Base-by-base conservation (phyloP, 2,113 vertebrate species). In the Prionailurus bengalensis region DNA sequence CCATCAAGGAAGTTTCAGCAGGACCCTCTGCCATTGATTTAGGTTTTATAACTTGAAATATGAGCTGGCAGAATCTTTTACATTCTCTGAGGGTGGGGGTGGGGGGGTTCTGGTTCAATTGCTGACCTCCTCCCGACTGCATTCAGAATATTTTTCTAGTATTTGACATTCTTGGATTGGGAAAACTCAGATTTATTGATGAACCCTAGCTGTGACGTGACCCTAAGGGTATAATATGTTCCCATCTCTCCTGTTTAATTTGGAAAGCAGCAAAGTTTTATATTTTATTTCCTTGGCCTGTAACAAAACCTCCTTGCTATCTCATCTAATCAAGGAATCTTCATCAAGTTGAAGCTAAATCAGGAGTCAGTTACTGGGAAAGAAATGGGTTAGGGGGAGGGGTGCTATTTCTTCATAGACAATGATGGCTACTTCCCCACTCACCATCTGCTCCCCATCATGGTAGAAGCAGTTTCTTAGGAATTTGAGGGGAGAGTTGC, bases 261-360 rank as follows among this genome's bases (percentile, higher is more conserved):
- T 97, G 93, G 93, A 83, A 95, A 89, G 65, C 91, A 89, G 65
- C 95, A 74, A 73, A 25, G 51, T 87, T 92, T 83, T 58, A 15
- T 31, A 42, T 87, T 91, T 61, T 45, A 66, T 76, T 84, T n/a
- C 83, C 36, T 89, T 80, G 36, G 76, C 91, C 78, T 66, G 0
- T 73, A 68, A 58, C 66, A 89, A 89, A n/a, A 88, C 33, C 25
- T 95, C 92, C 58, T 63, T 94, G 74, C 68, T 71, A 39, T 73
- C 74, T 58, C 58, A 48, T 89, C 61, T 89, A 12, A 78, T 79
- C 71, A 68, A 58, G 3, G 45, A 66, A 4, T 53, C 53, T 55
- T 83, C 61, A 10, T 1, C 91, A 76, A 42, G 53, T 73, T 78
- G 48, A 76, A 63, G 63, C 58, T 79, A 21, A 61, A 39, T 25